Evolutionary conservation across 2,888 invertebrate genomes (phyloP), one percentile per base, ranked within the genome.

Genomic region (Drosophila affinis): DNA sequence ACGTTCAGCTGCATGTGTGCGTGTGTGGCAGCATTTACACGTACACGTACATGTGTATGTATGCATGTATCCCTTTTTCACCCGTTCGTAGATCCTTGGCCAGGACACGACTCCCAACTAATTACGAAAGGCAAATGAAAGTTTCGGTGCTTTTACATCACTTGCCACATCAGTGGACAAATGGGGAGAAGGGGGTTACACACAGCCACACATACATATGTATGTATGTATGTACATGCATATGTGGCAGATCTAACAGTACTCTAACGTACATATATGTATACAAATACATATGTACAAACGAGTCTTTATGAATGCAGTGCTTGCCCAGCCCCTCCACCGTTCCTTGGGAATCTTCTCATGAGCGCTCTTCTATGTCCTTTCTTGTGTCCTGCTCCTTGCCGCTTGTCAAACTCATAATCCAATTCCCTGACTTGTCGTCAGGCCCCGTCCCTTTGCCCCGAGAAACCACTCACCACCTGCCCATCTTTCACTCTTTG

Each of bases 51-150:
- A 24, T 53, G 53, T 57, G 48, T 2, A 46, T 14, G 34, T 53
- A 57, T 57, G 48, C 34, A n/a, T 14, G 32, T 32, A 54, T 53
- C 47, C 63, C 57, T 67, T 29, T 21, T 24, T 69, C 48, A 61
- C 71, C 63, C 71, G 55, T 75, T 60, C 39, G 39, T n/a, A 7
- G 39, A 14, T n/a, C 21, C 51, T 32, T 47, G 2, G 71, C 54
- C 75, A 65, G 58, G 63, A 39, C 73, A 69, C 58, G 39, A 79
- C 78, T 63, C 68, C 59, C 72, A 78, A 81, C 82, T 81, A 81
- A 84, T 84, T 81, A 81, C 82, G 60, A 76, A 77, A 77, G 62
- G 67, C 71, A 81, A 72, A 81, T 77, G 69, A 81, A 84, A 81
- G 79, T 77, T 84, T 84, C 58, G 39, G 55, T 29, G 51, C 53